Evolutionary conservation across 2,113 vertebrate species (phyloP), one percentile per base, ranked within the genome.

Genomic region (Taurulus bubalis): DNA sequence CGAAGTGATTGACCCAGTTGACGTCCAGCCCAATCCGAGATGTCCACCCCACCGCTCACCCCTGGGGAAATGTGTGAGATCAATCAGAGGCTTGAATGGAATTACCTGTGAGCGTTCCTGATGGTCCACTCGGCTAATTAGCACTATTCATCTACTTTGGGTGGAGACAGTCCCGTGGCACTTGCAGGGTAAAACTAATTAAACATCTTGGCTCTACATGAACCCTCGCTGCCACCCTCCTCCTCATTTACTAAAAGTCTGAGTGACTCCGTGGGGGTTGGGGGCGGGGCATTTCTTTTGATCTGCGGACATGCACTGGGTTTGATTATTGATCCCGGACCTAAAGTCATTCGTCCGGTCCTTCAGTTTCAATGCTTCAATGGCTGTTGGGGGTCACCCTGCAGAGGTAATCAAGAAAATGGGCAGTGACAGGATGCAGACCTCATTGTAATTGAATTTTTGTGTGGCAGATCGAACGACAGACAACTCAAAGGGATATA

Each of bases 71-170:
- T 9, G 38, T 77, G 84, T 85, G 30, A 32, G 82, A 93, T 93
- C 85, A 87, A 90, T 91, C 62, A 24, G 69, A 80, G 80, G 45
- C 42, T 49, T 71, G 67, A 83, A 53, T 74, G 40, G 69, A 84
- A 92, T 91, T 89, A 91, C 86, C 82, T 91, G 82, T 49, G 83
- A 75, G 65, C 71, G 76, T 75, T 77, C 84, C 71, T 11, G 42
- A 84, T 80, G 77, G 34, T 83, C 89, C 88, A 91, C 89, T 90
- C 84, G 80, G 75, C 87, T 90, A 92, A 94, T 94, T 91, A 91
- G 77, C 83, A 69, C 71, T 42, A 74, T 89, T 89, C 85, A 85
- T 90, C 88, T 75, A 11, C 30, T 55, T 0, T 6, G 51, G 80
- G 16, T 15, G 80, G 75, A 81, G 75, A 36, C 30, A 28, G 62